Base-by-base conservation (phyloP, 2,113 vertebrate species). In the Dendrocopos noguchii region DNA sequence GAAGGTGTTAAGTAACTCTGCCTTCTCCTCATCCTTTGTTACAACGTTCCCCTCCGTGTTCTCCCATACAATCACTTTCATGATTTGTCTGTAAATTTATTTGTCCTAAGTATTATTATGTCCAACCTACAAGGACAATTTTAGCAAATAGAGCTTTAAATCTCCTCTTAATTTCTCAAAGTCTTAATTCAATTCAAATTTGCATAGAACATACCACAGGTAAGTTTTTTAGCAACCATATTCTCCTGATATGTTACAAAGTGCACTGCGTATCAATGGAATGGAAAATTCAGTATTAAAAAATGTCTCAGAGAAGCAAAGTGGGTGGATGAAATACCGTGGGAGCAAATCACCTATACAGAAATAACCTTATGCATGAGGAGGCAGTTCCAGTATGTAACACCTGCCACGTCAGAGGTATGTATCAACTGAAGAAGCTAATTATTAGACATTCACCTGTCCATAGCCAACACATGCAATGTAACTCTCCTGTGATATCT, bases 161-260 rank as follows among this genome's bases (percentile, higher is more conserved):
- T 70, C 44, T 57, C 73, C 68, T 70, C 44, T 57, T 77, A 65
- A 59, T 55, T 29, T 93, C 60, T 80, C 31, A 63, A 65, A 87
- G 55, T 24, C 44, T 87, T 91, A 68, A 74, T 86, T 93, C 64
- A 66, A 72, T 52, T 77, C 60, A 84, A 70, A 84, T 92, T 80
- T 84, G 55, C 56, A 64, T 5, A 77, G 55, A 83, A 70, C 28
- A 55, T 19, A 34, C 52, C 34, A 92, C 14, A 87, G 79, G 59
- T 33, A 84, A 72, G 42, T 39, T 52, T 92, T 75, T 84, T 76
- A 80, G 63, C 64, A 92, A 92, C 55, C 39, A 66, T 55, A 74
- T 92, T 89, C 79, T 73, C 52, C 56, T 39, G 18, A 4, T 55
- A 55, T 89, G 70, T 87, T 89, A 73, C 72, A 59, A 28, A 71